Conservation (phyloP, 2,888 invertebrate species). For the Ethmia dodecea region DNA sequence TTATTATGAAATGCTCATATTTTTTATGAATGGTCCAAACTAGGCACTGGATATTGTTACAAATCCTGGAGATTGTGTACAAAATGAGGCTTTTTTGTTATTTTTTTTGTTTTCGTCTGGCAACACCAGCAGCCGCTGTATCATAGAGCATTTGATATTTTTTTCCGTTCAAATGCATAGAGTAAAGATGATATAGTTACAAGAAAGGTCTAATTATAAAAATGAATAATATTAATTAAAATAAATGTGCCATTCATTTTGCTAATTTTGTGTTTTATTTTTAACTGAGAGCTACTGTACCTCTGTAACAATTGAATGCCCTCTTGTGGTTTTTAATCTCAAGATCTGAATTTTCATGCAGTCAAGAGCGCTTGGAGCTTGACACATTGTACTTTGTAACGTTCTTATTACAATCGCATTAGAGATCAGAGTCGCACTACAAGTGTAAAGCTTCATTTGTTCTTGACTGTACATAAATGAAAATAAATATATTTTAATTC, state of each 20-base stretch:
- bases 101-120: conserved; percentile 38
- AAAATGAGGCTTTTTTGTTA: conserved; percentile 57
- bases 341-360: too few relatives aligned
- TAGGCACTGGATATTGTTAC: conserved; percentile 32
- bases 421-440: too few relatives aligned
- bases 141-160: conserved; percentile 53
- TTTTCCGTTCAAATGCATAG: conserved; percentile 64
- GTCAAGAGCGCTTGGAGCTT: too few relatives aligned
- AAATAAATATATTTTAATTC: too few relatives aligned
- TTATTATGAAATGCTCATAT: conserved; percentile 48
- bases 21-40: conserved; percentile 35
- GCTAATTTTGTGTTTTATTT: conserved; percentile 70
- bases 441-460: too few relatives aligned
- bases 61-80: conserved; percentile 58
- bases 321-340: too few relatives aligned
- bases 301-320: too few relatives aligned
- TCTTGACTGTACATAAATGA: too few relatives aligned
- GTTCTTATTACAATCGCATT: too few relatives aligned
- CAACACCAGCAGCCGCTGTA: conserved; percentile 47
- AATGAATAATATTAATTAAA: conserved; percentile 77
- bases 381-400: too few relatives aligned
- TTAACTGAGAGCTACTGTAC: too few relatives aligned
- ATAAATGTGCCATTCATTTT: conserved; percentile 79
- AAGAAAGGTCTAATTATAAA: conserved; percentile 76
- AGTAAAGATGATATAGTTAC: conserved; percentile 63